phyloP scores from a whole-genome alignment of 1,140 invertebrate species.

The Venturia canescens region DNA sequence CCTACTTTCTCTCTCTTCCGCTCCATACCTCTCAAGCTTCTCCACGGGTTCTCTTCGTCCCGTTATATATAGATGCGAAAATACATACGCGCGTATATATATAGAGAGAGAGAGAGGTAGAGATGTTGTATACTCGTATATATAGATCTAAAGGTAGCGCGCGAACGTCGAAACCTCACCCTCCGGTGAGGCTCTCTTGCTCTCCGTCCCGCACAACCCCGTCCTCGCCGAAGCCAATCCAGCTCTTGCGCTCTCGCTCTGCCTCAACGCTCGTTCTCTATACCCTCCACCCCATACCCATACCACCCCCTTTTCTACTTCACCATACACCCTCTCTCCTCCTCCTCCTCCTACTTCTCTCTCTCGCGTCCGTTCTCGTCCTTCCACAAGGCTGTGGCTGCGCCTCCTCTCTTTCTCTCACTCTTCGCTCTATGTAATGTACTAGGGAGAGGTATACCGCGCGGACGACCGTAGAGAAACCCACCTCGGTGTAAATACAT shows the following conservation, averaged over 20 bases:
- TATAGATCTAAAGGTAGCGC: constrained; percentile 8
- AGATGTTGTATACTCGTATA: background rate
- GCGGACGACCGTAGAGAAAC: constrained; percentile 52
- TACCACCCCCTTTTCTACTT: constrained; percentile 34
- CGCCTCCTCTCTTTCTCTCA: constrained; percentile 36
- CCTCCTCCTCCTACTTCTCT: constrained; percentile 45
- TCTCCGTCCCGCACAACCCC: constrained; percentile 43
- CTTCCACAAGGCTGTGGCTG: constrained; percentile 12
- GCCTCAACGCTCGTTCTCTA: constrained; percentile 17
- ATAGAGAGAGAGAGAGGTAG: background rate
- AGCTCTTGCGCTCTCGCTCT: constrained; percentile 29
- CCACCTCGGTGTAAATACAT: constrained; percentile 61
- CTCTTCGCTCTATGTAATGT: constrained; percentile 53
- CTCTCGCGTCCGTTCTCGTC: constrained; percentile 48
- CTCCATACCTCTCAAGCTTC: constrained; percentile 41
- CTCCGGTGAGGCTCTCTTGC: constrained; percentile 14
- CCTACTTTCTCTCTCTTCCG: constrained; percentile 34
- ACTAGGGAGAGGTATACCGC: constrained; percentile 46
- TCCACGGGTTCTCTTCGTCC: constrained; percentile 54
- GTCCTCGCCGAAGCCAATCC: constrained; percentile 21
- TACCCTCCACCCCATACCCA: constrained; percentile 10
- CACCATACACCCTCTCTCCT: constrained; percentile 17
- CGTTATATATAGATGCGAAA: constrained; percentile 44
- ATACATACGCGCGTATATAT: background rate
- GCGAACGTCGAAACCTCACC: constrained; percentile 30